Evolutionary conservation across 2,113 vertebrate genomes (phyloP), one percentile per base, ranked within the genome.

Genomic region (Poeciliopsis turrubarensis): DNA sequence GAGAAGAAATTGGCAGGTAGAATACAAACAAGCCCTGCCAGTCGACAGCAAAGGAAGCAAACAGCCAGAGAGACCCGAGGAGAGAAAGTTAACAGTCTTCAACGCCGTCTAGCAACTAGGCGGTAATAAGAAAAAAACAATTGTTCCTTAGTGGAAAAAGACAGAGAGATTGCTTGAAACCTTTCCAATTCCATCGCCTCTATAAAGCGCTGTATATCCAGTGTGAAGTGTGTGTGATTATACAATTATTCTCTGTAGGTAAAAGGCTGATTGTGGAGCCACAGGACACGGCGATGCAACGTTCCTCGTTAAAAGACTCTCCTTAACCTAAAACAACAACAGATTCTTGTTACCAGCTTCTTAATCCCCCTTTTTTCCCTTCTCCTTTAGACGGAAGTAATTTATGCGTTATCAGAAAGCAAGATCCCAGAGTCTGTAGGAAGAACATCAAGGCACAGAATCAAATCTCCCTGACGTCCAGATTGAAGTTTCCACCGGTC

Each of bases 1-100:
- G 68, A 47, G 51, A 79, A 77, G 30, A 78, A 80, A 78, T 79
- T 85, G 85, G 78, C 83, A 81, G 80, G 73, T 75, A 67, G 78
- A 82, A 78, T 80, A 82, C 65, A 75, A 84, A 85, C 3, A 29
- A 78, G 65, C 63, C 60, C 27, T 76, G 44, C 60, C 69, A 60
- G 37, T 80, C 65, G 44, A 13, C 72, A 70, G 84, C 73, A 67
- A 39, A 72, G 9, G 47, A 76, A 66, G 72, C 30, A 84, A 80
- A 83, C 69, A 80, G 61, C 30, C 79, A 81, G 80, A 70, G 64
- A 65, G 72, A 34, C 14, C 34, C 30, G 25, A 25, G 31, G 44
- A 63, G 31, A 65, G 66, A 73, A 68, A 75, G 72, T 27, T 47
- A 44, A 65, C 65, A 66, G 68, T 65, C 31, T 65, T 60, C 51